Base-by-base conservation (phyloP, 2,797 vertebrate genomes). In the Discoglossus pictus region DNA sequence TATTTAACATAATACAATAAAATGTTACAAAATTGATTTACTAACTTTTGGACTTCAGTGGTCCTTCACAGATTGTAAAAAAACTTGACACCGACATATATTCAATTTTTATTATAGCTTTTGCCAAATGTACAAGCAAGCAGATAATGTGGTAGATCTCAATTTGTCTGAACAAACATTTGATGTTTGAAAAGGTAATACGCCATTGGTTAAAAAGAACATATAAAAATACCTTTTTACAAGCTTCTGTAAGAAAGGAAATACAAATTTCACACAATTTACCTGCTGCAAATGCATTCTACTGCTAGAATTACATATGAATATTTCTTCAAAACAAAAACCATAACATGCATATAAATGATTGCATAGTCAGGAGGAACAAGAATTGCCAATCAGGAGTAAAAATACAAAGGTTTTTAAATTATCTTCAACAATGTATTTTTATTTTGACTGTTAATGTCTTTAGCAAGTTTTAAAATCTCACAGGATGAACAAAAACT, bases 171-270 rank as follows among this genome's bases (percentile, higher is more conserved):
- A 86, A 83, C 82, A 84, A 86, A 86, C 84, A 88, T 80, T 66
- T 31, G 72, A 86, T 86, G 82, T 88, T 80, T 87, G 83, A 84
- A 54, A 88, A 86, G 83, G 83, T 86, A 80, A 43, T 86, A 89
- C 83, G 88, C 81, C 86, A 85, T 85, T 84, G 76, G 83, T 88
- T 88, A 83, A 84, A 86, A 87, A 88, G 82, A 88, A 87, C 81
- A 85, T 88, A 89, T 86, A 91, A 89, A 90, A 89, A 90, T 87
- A 87, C 84, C 81, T 85, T 88, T 89, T 65, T 88, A 86, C 86
- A 89, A 88, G 86, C 88, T 78, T 89, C 84, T 87, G 86, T 89
- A 88, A 86, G 86, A 88, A 89, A 89, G 83, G 83, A 87, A 89
- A 88, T 89, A 89, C 84, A 89, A 88, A 85, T 84, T 88, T 89